Percentiles rank a stretch among this genome's conserved stretches.
Evolutionary conservation across 2,888 invertebrate genomes (phyloP).

Genomic region (Dicyrtoma fusca): DNA sequence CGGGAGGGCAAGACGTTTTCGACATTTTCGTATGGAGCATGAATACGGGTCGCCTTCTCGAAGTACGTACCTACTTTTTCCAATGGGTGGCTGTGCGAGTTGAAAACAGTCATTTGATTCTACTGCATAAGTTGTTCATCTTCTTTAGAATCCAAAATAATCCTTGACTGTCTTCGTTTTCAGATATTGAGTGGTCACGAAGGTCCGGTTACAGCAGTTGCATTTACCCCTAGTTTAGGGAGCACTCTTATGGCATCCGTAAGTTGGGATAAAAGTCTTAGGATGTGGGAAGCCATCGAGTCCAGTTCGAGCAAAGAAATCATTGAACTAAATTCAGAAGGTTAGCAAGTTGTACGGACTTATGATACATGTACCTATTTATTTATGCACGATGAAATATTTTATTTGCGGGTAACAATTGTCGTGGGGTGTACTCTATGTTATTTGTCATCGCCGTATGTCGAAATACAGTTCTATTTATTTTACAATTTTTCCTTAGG

Average conservation of each 20-base stretch:
- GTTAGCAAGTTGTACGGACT: slow-evolving; percentile 55
- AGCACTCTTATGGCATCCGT: slow-evolving; percentile 80
- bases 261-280: slow-evolving; percentile 93
- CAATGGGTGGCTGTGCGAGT: no score
- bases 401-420: background rate
- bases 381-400: background rate
- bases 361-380: background rate
- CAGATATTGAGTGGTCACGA: slow-evolving; percentile 87
- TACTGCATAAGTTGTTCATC: no score
- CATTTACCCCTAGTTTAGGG: slow-evolving; percentile 74
- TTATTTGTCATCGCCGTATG: background rate
- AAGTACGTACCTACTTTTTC: no score
- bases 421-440: background rate
- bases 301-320: slow-evolving; percentile 79
- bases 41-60: slow-evolving; percentile 86
- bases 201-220: slow-evolving; percentile 82
- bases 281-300: slow-evolving; percentile 90
- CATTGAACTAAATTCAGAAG: slow-evolving; percentile 75
- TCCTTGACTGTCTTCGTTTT: no score
- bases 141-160: background rate
- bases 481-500: slow-evolving; percentile 29
- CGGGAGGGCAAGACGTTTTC: slow-evolving; percentile 92
- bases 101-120: no score
- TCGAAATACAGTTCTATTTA: slow-evolving; percentile 9
- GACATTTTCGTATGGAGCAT: slow-evolving; percentile 96